Evolutionary conservation across 2,888 invertebrate genomes (phyloP), one percentile per base, ranked within the genome.

Genomic region (Eudemis profundana): DNA sequence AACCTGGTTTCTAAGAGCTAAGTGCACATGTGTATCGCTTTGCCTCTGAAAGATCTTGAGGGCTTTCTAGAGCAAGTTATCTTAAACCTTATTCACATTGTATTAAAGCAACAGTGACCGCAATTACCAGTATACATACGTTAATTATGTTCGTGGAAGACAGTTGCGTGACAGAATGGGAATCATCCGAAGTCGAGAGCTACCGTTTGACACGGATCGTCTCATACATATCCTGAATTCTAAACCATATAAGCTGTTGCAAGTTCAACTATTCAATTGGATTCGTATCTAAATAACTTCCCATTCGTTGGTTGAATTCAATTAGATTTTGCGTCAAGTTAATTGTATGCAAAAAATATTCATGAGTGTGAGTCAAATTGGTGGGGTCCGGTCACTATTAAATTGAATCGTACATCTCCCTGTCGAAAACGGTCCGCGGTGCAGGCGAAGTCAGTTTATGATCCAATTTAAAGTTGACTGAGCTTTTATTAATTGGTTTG

Each of bases 111-210:
- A 27, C 4, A 12, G 29, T 60, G 4, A 4, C 14, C 19, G 15
- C 12, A 15, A 14, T 15, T 44, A 17, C 14, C 5, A 17, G 38
- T 36, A 14, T 4, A 27, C 36, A 38, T 51, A 38, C 36, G 27
- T 12, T 17, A 14, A 44, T 64, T 23, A 33, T 23, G 23, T 23
- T 7, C 17, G 23, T 8, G 17, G 50, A 42, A 17, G 33, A 10
- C 29, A n/a, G 61, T 68, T 71, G 76, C 77, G 78, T 80, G 80
- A 79, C 75, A 77, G 78, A 81, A 84, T 82, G 78, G 72, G 77
- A 77, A 77, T 78, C 75, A 76, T 78, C 76, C 71, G 72, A 70
- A 75, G 76, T 77, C 77, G 77, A 78, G 79, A 77, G 80, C 81
- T 79, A 78, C 81, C 76, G 81, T 79, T 81, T 70, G 75, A 75